A percentile compares a stretch with the other conserved stretches of the same genome.
Evolutionary conservation across 2,113 vertebrate species (phyloP).

Genomic region (human): DNA sequence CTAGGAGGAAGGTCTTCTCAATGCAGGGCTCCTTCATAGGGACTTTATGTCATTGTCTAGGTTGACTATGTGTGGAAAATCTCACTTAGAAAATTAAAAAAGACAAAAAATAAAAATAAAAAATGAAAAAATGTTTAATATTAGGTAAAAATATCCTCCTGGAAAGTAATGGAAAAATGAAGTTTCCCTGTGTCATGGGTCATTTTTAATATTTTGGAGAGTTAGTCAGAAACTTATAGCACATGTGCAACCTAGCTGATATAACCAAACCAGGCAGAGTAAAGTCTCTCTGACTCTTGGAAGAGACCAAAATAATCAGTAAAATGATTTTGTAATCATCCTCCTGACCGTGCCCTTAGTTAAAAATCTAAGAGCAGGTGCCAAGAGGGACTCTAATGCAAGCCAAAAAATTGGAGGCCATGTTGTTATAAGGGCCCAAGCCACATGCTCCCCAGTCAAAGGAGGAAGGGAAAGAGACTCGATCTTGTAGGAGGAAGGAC

Average conservation of each 20-base stretch:
- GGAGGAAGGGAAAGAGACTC: too few relatives aligned
- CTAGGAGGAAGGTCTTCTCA: too few relatives aligned
- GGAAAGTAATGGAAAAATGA: not conserved
- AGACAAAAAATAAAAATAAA: too few relatives aligned
- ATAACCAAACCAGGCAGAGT: rapidly evolving
- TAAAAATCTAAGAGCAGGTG: not conserved
- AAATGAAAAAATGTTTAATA: not conserved
- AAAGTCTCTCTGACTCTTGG: not conserved
- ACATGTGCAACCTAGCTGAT: rapidly evolving
- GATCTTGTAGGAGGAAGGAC: rapidly evolving
- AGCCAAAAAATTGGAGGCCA: not conserved
- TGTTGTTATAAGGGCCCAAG: rapidly evolving
- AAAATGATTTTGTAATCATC: rapidly evolving
- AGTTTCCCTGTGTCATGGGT: rapidly evolving
- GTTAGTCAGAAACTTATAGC: rapidly evolving
- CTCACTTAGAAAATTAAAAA: not conserved
- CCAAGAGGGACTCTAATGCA: rapidly evolving
- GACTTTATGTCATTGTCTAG: too few relatives aligned
- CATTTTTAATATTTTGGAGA: rapidly evolving
- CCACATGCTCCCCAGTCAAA: not conserved
- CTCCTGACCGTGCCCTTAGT: not conserved
- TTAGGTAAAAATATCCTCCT: not conserved
- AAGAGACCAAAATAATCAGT: not conserved
- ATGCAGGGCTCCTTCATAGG: rapidly evolving
- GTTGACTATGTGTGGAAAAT: not conserved